phyloP scores from a whole-genome alignment of 2,113 vertebrate genomes.

The Miniopterus natalensis region DNA sequence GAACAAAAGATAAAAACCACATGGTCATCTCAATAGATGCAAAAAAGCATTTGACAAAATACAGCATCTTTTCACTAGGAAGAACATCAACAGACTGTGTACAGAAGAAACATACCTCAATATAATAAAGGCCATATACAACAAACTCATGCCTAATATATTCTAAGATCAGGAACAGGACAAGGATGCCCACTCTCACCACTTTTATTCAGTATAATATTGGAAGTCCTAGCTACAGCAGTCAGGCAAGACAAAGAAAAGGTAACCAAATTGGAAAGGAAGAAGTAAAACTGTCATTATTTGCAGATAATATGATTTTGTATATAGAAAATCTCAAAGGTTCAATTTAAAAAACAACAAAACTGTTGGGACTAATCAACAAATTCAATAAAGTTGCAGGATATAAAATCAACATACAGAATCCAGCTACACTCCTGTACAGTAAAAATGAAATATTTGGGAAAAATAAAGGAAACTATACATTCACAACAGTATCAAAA shows the following conservation, averaged over 20 bases:
- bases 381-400: too few species aligned
- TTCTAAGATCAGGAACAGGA: neutral
- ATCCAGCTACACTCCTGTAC: too few species aligned
- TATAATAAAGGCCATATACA: neutral
- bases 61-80: neutral
- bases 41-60: neutral
- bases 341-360: too few species aligned
- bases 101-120: neutral
- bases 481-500: too few species aligned
- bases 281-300: neutral
- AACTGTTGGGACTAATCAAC: too few species aligned
- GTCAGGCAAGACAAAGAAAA: neutral
- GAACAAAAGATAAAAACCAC: neutral
- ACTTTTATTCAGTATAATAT: neutral
- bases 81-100: neutral
- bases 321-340: too few species aligned
- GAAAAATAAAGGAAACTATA: too few species aligned
- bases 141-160: neutral
- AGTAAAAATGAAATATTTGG: too few species aligned
- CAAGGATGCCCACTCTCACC: neutral
- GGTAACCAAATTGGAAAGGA: neutral
- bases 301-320: neutral
- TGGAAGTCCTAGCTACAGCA: neutral
- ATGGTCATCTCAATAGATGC: neutral
- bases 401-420: too few species aligned